Evolutionary conservation across 2,113 vertebrate species (phyloP).

Genomic region (Stictonetta naevosa): DNA sequence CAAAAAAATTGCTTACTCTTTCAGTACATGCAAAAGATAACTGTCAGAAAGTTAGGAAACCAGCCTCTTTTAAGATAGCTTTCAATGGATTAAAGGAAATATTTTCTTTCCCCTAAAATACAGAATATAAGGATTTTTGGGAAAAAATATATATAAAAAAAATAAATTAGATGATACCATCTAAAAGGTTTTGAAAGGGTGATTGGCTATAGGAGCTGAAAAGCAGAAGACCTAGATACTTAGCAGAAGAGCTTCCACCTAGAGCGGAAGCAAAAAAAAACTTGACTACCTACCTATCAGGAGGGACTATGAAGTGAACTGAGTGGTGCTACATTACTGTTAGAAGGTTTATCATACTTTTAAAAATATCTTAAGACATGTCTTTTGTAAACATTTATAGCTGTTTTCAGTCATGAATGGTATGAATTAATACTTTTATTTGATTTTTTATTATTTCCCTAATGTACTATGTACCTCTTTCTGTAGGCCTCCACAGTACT

Average conservation of each 20-base stretch:
- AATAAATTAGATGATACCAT: not conserved
- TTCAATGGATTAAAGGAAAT: not conserved
- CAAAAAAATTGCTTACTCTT: not conserved
- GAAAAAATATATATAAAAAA: not conserved
- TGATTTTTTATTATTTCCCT: not conserved
- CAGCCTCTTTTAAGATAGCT: not conserved
- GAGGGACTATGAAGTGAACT: not conserved
- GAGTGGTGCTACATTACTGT: not conserved
- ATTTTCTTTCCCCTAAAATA: not conserved
- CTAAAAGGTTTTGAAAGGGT: not conserved
- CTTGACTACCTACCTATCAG: not conserved
- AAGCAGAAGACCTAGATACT: no score
- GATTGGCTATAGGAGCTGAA: not conserved
- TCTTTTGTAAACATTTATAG: not conserved
- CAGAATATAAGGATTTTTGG: not conserved
- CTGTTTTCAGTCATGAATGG: not conserved
- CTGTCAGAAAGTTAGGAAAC: not conserved
- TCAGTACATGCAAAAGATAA: not conserved
- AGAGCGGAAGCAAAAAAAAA: not conserved
- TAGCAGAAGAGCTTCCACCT: no score
- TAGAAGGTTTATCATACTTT: not conserved
- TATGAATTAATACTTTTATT: not conserved
- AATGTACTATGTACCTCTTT: accelerated
- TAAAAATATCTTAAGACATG: not conserved
- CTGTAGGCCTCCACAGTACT: not conserved